Conservation (phyloP, 2,113 vertebrate species). For the Gavialis gangeticus region DNA sequence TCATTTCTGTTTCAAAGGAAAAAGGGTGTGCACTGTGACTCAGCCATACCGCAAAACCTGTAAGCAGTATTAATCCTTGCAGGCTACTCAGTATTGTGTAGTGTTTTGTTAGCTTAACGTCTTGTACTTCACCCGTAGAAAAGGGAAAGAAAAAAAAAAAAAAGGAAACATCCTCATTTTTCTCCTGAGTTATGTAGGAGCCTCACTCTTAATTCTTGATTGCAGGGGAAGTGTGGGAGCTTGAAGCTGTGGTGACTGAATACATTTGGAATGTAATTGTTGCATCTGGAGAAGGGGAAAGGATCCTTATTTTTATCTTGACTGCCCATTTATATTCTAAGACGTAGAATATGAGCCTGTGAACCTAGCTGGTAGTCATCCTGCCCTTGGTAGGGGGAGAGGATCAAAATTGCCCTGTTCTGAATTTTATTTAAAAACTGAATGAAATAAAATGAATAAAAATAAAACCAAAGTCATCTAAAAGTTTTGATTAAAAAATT, state of each 20-base stretch:
- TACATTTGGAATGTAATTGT: slow-evolving; percentile 57
- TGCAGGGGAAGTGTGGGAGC: slow-evolving; percentile 13
- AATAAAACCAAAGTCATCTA: background rate
- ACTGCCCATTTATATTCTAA: background rate
- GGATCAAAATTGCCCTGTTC: background rate
- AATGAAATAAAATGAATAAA: background rate
- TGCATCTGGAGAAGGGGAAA: slow-evolving; percentile 53
- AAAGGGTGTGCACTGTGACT: slow-evolving; percentile 4
- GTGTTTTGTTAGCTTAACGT: slow-evolving; percentile 29
- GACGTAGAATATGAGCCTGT: background rate
- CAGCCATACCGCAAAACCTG: slow-evolving; percentile 41
- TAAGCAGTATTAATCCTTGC: background rate
- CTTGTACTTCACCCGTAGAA: background rate
- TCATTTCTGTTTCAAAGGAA: background rate
- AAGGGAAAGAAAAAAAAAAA: background rate
- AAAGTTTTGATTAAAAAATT: no score
- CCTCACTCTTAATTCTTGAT: background rate
- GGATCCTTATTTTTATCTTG: background rate
- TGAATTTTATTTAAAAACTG: background rate
- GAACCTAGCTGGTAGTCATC: background rate
- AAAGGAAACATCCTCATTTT: slow-evolving; percentile 41
- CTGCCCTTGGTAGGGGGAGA: background rate
- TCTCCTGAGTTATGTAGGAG: background rate
- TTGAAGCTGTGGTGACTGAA: slow-evolving; percentile 42
- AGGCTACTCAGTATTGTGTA: background rate